A percentile compares a stretch with the other conserved stretches of the same genome.
These are phyloP conservation scores for Upupa epops DNA, from an alignment of 2,113 vertebrate species.

Conservation along the genomic window DNA sequence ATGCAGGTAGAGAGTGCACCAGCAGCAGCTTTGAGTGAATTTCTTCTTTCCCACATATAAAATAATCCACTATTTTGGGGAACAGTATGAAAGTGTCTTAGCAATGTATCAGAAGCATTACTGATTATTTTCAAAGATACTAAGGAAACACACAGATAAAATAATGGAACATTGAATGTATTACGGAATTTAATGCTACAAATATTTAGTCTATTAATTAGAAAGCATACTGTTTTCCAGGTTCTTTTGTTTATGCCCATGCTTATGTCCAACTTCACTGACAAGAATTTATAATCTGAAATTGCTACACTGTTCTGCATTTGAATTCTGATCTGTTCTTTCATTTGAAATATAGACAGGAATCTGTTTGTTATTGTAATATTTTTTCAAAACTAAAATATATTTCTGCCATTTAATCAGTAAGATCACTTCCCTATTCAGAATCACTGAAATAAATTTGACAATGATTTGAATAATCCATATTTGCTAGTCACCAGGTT, in stretches of 20 bases:
- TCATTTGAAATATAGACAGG: slow-evolving; percentile 9
- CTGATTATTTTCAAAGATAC: background rate
- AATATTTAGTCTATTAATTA: background rate
- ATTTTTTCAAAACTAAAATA: background rate
- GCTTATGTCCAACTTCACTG: background rate
- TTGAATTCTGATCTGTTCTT: slow-evolving; percentile 35
- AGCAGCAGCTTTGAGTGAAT: background rate
- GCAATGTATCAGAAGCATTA: background rate
- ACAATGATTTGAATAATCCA: slow-evolving; percentile 54
- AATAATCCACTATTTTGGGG: background rate
- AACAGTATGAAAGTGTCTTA: background rate
- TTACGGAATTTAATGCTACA: background rate
- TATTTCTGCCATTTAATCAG: slow-evolving; percentile 51
- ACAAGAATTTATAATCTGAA: background rate
- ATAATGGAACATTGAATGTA: background rate
- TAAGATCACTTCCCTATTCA: slow-evolving; percentile 23
- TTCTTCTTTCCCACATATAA: background rate
- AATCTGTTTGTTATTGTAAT: background rate
- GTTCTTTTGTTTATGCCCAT: background rate
- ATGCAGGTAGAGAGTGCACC: background rate
- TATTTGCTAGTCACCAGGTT: slow-evolving; percentile 7
- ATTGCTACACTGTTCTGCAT: background rate
- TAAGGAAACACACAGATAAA: background rate
- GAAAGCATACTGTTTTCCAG: background rate
- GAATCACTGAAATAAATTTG: slow-evolving; percentile 34